Base-by-base conservation (phyloP, 2,888 invertebrate species). In the Caenorhabditis doughertyi region DNA sequence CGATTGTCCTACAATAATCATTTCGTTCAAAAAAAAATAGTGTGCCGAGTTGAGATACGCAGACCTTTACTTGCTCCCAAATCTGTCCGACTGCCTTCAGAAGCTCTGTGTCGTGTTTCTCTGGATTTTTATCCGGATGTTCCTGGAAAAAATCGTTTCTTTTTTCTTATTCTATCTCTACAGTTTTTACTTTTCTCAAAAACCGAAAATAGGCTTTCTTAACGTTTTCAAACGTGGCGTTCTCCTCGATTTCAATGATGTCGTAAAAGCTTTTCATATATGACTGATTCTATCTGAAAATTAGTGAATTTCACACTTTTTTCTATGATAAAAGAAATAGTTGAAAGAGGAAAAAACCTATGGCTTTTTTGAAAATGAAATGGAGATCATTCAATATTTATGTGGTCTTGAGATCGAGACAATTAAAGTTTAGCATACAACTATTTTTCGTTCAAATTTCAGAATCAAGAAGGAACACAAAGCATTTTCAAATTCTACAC, bases 191-290 rank as follows among this genome's bases (percentile, higher is more conserved):
- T 44, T 79, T 84, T 53, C 86, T 72, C 68, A 88, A 72, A 55
- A 81, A 85, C 27, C 83, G 47, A 79, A 89, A 89, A 85, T 90
- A 91, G 16, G 88, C 85, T 64, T 84, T 81, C 74, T 90, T 91
- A 44, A 91, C 70, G 55, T 86, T 84, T 8, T 87, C 86, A 32
- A 49, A 67, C 3, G 76, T 44, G 25, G 84, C 83, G 13, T 51
- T 51, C 60, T 84, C 84, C 8, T 79, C 67, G 56, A 85, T 79
- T 53, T 76, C 84, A 18, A 90, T 76, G 25, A 90, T 85, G 16
- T 88, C 85, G 84, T 90, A 90, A 82, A 89, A 90, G 49, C 83
- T 88, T 56, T 83, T 84, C 90, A 90, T 90, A 68, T 42, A 80
- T 25, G 35, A 42, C 9, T 32, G 9, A 21, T 27, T 49, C 25